phyloP scores from a whole-genome alignment of 2,888 invertebrate species.

The Polydrusus tereticollis region DNA sequence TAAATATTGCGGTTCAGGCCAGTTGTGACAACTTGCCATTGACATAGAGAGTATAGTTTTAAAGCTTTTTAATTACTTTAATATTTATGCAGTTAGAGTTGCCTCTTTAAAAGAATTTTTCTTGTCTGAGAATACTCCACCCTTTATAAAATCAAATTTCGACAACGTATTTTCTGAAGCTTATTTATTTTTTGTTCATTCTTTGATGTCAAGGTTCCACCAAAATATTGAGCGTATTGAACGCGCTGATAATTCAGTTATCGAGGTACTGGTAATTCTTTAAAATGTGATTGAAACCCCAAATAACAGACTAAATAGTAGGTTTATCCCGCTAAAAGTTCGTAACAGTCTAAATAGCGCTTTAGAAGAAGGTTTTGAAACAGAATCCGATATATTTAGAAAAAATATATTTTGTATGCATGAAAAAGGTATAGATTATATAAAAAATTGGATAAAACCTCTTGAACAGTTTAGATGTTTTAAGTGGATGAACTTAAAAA shows the following conservation, averaged over 20 bases:
- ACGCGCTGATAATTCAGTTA: slow-evolving; percentile 14
- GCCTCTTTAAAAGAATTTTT: slow-evolving; percentile 26
- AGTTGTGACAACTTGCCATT: slow-evolving; percentile 13
- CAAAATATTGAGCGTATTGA: slow-evolving; percentile 32
- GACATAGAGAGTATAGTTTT: slow-evolving; percentile 26
- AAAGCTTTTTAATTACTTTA: slow-evolving; percentile 28
- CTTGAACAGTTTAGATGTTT: slow-evolving; percentile 35
- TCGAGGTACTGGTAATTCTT: slow-evolving; percentile 26
- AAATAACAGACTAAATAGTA: slow-evolving; percentile 20
- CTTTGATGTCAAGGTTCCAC: slow-evolving; percentile 35
- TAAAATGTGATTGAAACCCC: slow-evolving; percentile 20
- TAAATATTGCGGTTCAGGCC: slow-evolving; percentile 22
- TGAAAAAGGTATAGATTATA: slow-evolving; percentile 27
- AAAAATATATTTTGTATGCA: slow-evolving; percentile 24
- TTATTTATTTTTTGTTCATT: slow-evolving; percentile 32
- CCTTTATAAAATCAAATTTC: slow-evolving; percentile 36
- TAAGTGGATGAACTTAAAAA: no score
- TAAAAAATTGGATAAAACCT: slow-evolving; percentile 25
- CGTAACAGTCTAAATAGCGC: slow-evolving; percentile 5
- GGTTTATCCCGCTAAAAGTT: slow-evolving; percentile 35
- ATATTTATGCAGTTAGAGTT: slow-evolving; percentile 23
- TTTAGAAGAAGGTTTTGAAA: slow-evolving; percentile 28
- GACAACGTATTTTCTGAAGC: slow-evolving; percentile 35
- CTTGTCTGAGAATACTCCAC: slow-evolving; percentile 21
- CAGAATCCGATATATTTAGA: slow-evolving; percentile 21